Evolutionary conservation across 2,797 vertebrate species (phyloP).

Genomic region (Rhyacichthys aspro): DNA sequence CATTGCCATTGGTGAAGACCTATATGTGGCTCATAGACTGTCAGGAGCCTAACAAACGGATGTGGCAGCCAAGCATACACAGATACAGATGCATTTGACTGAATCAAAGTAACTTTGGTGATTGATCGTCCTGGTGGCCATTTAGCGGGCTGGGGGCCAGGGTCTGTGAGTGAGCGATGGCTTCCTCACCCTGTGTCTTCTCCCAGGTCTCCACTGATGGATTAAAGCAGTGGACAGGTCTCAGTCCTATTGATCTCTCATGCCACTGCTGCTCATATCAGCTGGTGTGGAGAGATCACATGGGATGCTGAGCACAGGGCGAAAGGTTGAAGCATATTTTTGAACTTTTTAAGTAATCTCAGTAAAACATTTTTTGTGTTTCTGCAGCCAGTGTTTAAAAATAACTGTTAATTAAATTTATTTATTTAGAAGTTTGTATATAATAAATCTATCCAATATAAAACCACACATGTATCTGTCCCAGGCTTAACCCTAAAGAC

Average conservation of each 20-base stretch:
- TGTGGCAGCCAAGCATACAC: background rate
- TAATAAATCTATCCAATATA: background rate
- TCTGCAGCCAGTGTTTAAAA: too few relatives aligned
- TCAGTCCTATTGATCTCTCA: slow-evolving; percentile 75
- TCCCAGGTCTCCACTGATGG: slow-evolving; percentile 67
- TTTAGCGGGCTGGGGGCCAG: slow-evolving; percentile 52
- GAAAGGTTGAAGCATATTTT: too few relatives aligned
- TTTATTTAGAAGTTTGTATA: too few relatives aligned
- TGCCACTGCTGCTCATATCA: slow-evolving; percentile 71
- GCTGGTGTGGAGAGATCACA: too few relatives aligned
- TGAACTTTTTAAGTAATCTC: too few relatives aligned
- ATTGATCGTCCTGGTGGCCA: slow-evolving; percentile 56
- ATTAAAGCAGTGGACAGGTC: slow-evolving; percentile 75
- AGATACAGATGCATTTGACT: slow-evolving; percentile 8
- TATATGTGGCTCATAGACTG: too few relatives aligned
- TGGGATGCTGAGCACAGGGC: too few relatives aligned
- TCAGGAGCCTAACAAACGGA: too few relatives aligned
- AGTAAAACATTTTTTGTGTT: too few relatives aligned
- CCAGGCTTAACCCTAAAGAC: background rate
- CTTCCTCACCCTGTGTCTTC: slow-evolving; percentile 64
- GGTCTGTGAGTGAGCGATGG: slow-evolving; percentile 57
- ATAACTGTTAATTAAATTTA: too few relatives aligned
- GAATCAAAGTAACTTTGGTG: slow-evolving; percentile 24
- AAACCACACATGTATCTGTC: background rate
- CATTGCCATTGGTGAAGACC: too few relatives aligned